Base-by-base conservation (phyloP, 1,140 invertebrate genomes). In the Mesaphorura yosii region DNA sequence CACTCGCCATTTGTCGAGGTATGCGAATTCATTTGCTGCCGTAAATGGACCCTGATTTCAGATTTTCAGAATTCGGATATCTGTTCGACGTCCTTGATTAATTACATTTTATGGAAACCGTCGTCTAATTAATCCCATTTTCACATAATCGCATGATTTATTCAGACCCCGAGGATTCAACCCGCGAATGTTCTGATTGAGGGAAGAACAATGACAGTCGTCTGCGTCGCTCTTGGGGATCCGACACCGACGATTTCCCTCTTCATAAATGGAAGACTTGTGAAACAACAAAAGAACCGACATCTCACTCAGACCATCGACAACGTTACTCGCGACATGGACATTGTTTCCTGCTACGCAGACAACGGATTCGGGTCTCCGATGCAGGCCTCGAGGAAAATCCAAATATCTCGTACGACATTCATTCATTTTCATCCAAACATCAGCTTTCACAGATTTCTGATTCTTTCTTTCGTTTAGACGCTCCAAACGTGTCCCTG, bases 1-100 rank as follows among this genome's bases (percentile, higher is more conserved):
- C 81, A 85, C 66, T 84, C 85, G 1, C 82, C 85, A 2, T 84
- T 83, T 70, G 83, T 88, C 22, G 84, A 87, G 76, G 83, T 85
- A 68, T 7, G 31, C 26, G n/a, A n/a, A n/a, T n/a, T n/a, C n/a
- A n/a, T n/a, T n/a, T n/a, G n/a, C n/a, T n/a, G n/a, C n/a, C n/a
- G n/a, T n/a, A n/a, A n/a, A n/a, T n/a, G n/a, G n/a, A n/a, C n/a
- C n/a, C n/a, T n/a, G n/a, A n/a, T n/a, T n/a, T n/a, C n/a, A n/a
- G n/a, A n/a, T n/a, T n/a, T n/a, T n/a, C n/a, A n/a, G n/a, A n/a
- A n/a, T n/a, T n/a, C n/a, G n/a, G n/a, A n/a, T n/a, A n/a, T 17
- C 7, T 20, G n/a, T 17, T 37, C 17, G 17, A 12, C 34, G 12
- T 37, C 12, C 34, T 37, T 37, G 17, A 37, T 37, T 37, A 41